Percentiles rank a stretch among this genome's conserved stretches.
Conservation (phyloP, 2,113 vertebrate genomes). For the Cinclus cinclus region DNA sequence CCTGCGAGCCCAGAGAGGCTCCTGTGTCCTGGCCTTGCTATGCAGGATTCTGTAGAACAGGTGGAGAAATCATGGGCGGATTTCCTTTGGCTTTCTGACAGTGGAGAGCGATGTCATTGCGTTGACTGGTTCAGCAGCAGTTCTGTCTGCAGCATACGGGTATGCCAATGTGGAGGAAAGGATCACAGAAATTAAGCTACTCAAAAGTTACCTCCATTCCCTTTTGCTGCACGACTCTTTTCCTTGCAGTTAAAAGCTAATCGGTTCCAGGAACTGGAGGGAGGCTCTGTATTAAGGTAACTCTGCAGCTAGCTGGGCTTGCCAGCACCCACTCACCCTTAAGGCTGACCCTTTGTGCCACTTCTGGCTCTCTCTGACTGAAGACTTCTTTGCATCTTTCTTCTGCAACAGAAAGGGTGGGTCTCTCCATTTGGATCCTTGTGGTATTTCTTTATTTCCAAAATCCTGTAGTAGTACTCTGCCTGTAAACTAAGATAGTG, state of each 20-base stretch:
- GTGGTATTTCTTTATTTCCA: background rate
- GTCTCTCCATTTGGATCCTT: background rate
- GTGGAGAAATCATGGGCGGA: background rate
- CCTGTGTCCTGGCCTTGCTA: background rate
- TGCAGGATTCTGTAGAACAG: background rate
- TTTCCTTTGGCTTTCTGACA: background rate
- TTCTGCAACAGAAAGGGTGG: background rate
- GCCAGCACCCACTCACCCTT: background rate
- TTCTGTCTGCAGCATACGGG: background rate
- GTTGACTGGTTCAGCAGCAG: background rate
- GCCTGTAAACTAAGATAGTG: background rate
- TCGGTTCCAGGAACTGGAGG: slow-evolving; percentile 8
- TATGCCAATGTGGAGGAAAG: background rate
- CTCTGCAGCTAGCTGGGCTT: background rate
- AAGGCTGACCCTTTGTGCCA: background rate
- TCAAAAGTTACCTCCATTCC: background rate
- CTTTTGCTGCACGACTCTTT: background rate
- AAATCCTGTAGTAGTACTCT: background rate
- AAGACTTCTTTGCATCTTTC: slow-evolving; percentile 16
- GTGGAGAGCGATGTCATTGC: background rate
- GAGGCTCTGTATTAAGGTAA: background rate
- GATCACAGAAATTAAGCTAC: background rate
- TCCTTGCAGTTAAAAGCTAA: background rate
- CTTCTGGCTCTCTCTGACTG: background rate
- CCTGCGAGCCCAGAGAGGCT: background rate